Evolutionary conservation across 1,140 invertebrate species (phyloP).

Genomic region (Aporrectodea caliginosa): DNA sequence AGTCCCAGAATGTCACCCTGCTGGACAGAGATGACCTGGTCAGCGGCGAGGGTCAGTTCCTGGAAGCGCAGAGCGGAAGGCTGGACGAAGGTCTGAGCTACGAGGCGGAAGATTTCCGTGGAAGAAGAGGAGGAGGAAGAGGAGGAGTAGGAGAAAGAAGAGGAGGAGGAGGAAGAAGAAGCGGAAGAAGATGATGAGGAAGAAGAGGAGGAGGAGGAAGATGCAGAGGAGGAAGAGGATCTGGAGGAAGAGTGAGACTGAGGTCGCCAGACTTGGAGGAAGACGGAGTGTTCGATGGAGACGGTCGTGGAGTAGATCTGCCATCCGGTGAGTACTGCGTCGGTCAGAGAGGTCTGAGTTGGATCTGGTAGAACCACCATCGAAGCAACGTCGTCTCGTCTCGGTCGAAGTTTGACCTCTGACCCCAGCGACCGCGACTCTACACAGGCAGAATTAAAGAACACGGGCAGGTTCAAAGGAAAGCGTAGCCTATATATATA

Average conservation of each 20-base stretch:
- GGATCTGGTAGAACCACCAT: background rate
- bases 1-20: constrained; percentile 29
- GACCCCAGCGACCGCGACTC: background rate
- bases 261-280: background rate
- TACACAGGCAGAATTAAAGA: background rate
- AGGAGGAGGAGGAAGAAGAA: background rate
- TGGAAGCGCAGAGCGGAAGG: constrained; percentile 26
- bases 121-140: background rate
- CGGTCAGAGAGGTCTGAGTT: background rate
- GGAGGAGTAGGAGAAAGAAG: background rate
- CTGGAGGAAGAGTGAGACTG: too few species aligned
- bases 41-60: background rate
- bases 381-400: background rate
- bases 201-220: background rate
- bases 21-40: constrained; percentile 8
- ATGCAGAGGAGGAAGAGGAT: background rate
- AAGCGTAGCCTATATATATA: too few species aligned
- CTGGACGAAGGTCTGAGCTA: constrained; percentile 28
- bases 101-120: constrained; percentile 22
- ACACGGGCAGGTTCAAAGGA: too few species aligned
- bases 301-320: background rate
- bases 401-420: background rate
- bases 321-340: background rate
- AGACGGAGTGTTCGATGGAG: background rate
- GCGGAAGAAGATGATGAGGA: background rate